Conservation (phyloP, 2,113 vertebrate genomes). For the Trichomycterus rosablanca region DNA sequence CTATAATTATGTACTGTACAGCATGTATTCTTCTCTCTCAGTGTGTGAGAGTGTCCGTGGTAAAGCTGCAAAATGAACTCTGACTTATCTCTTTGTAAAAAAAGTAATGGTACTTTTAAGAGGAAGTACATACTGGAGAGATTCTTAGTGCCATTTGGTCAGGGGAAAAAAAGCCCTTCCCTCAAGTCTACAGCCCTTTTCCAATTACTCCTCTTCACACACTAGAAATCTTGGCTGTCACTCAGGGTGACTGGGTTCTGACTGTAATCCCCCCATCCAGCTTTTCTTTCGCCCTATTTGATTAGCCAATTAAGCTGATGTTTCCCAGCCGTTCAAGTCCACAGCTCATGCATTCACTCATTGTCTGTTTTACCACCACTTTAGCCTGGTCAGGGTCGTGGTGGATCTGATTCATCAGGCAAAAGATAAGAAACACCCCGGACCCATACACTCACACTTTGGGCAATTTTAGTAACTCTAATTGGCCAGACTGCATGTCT, state of each 20-base stretch:
- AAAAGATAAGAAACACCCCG: no score
- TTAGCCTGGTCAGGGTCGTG: no score
- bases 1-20: no score
- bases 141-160: conserved; percentile 48
- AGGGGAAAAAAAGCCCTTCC: conserved; percentile 44
- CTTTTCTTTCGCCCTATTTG: conserved; percentile 36
- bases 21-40: neutral
- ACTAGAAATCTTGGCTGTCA: conserved; percentile 48
- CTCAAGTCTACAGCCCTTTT: conserved; percentile 45
- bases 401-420: no score
- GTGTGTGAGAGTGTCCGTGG: neutral
- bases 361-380: no score
- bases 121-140: conserved; percentile 36
- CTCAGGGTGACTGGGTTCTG: conserved; percentile 44
- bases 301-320: conserved; percentile 39
- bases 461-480: no score
- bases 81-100: conserved; percentile 24
- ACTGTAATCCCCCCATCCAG: conserved; percentile 44
- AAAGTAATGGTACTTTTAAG: conserved; percentile 38
- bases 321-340: conserved; percentile 35
- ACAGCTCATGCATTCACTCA: no score
- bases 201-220: conserved; percentile 49
- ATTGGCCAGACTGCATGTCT: no score
- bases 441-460: no score
- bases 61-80: conserved; percentile 31